Evolutionary conservation across 1,140 invertebrate genomes (phyloP), one percentile per base, ranked within the genome.

Genomic region (Holcopasites calliopsidis): DNA sequence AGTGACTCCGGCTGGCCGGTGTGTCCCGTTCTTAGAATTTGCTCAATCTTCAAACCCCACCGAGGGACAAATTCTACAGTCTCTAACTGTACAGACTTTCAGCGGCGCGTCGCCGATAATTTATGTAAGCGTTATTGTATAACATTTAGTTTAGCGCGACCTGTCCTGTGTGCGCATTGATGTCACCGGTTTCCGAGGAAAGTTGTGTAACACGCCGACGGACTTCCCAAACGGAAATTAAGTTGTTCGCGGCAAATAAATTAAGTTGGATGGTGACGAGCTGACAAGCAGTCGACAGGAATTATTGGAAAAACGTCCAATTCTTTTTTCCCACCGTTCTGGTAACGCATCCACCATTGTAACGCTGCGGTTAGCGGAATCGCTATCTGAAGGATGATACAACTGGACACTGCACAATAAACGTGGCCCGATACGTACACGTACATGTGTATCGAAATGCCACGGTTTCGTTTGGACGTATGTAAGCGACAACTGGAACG

Each of bases 151-250:
- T 75, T 76, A 28, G 23, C 47, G 33, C 47, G 18, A 38, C 40
- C 47, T 31, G 54, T 7, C 79, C 66, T 68, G 11, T 18, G 55
- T 62, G 26, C 52, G 71, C 76, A 71, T 79, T 44, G 66, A 83
- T 76, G 72, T 83, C 72, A 72, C 68, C 60, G 11, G 44, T 33
- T 68, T 64, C 52, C 10, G 38, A 42, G 65, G 62, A 83, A 28
- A 52, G 44, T 78, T 60, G 61, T 42, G 49, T 35, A 78, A 61
- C 0, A 26, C 16, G 33, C 1, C 13, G 18, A 1, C 26, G 54
- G 44, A 26, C 44, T 69, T 69, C 7, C 42, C 50, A 16, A 13
- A 5, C 23, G 13, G 16, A 21, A 18, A 33, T 38, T 18, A 16
- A 18, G 6, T 13, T n/a, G 26, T 18, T 54, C 3, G 16, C 49